Evolutionary conservation across 30 jellyfish, hydroid and myxozoan genomes (phyloP), one percentile per base, ranked within the genome.

Genomic region (Turritopsis rubra): DNA sequence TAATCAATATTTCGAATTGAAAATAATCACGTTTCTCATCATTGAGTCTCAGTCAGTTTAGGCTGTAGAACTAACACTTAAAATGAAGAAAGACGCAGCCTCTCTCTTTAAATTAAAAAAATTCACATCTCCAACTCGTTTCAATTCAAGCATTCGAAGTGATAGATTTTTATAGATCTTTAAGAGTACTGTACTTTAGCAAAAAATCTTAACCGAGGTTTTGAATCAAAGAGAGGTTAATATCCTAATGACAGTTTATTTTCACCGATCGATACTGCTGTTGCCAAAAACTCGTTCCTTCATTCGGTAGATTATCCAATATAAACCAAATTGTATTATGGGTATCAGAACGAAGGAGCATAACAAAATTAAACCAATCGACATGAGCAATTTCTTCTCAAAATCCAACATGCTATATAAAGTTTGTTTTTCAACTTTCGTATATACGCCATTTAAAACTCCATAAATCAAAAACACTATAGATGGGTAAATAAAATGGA

Each of bases 401-500:
- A 80, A 31, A 52, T 80, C 77, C 83, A 80, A 0, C 20, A 25
- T 52, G 21, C 82, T 9, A 80, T 80, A 80, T 18, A 80, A 3
- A 23, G 65, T 52, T 21, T 22, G 8, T 25, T 65, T 80, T 0
- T 85, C 65, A 19, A 60, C 8, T 53, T 80, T 52, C 18, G 82
- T 52, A 52, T 80, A 80, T 3, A 80, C 82, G 18, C 52, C 77
- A 53, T 80, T 80, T 18, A 22, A 80, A 7, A 60, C 26, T 18
- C 83, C 77, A 27, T 80, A 80, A 13, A 80, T 21, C 0, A 65
- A 16, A 53, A 80, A 53, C 83, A 80, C 24, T 23, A 70, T 53
- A 18, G 87, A 80, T n/a, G 87, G 87, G 52, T 80, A 80, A 30
- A 80, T 53, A 52, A 80, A 80, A 53, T 80, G 87, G 21, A 80